A percentile compares a stretch with the other conserved stretches of the same genome.
Conservation (phyloP, 2,888 invertebrate genomes). For the Tribolium freemani region DNA sequence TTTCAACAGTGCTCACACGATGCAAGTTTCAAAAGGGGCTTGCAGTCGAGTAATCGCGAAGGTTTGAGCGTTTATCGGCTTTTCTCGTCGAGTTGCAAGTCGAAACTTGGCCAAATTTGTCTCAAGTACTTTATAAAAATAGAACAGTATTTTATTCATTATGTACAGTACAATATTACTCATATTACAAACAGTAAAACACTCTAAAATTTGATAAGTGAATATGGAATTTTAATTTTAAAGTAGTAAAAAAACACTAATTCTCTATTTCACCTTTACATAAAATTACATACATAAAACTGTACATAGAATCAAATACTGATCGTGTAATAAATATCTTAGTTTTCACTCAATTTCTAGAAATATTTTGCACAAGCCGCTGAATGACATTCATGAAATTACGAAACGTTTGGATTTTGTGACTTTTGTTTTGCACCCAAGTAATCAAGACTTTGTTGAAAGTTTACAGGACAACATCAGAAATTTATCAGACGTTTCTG, state of each 20-base stretch:
- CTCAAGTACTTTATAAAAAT: conserved; percentile 70
- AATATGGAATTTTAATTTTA: too few species aligned
- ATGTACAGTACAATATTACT: too few species aligned
- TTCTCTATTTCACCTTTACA: too few species aligned
- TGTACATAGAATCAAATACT: too few species aligned
- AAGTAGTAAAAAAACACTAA: too few species aligned
- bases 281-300: too few species aligned
- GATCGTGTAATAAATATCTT: too few species aligned
- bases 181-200: too few species aligned
- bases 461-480: conserved; percentile 75
- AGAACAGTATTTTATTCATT: too few species aligned
- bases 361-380: conserved; percentile 80
- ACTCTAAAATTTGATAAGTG: too few species aligned
- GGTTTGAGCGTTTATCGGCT: conserved; percentile 81
- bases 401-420: conserved; percentile 79
- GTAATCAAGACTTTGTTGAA: conserved; percentile 74
- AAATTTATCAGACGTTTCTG: conserved; percentile 75
- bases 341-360: conserved; percentile 63
- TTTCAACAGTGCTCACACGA: conserved; percentile 82
- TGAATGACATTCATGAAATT: conserved; percentile 73
- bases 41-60: conserved; percentile 73
- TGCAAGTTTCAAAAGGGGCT: conserved; percentile 79
- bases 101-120: conserved; percentile 75
- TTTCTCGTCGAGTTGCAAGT: conserved; percentile 76
- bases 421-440: conserved; percentile 75